Conservation (phyloP, 92 coral and sea anemone species). For the Galaxea fascicularis region DNA sequence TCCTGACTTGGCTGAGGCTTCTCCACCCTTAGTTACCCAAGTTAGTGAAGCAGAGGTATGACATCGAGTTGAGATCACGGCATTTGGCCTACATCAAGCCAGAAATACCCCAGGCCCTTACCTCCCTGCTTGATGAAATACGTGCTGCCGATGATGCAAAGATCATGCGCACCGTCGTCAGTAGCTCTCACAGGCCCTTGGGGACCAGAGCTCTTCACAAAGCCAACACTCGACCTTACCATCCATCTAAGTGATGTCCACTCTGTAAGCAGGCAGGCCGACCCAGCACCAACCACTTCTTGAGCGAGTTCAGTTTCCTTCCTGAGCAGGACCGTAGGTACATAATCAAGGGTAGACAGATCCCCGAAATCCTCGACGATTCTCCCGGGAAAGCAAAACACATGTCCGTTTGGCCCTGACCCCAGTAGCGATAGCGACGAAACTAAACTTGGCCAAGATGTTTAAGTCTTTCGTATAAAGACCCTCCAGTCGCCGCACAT, state of each 20-base stretch:
- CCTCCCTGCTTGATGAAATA: too few species aligned
- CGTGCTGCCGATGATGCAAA: too few species aligned
- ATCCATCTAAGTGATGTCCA: slow-evolving; percentile 50
- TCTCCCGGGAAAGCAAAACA: slow-evolving; percentile 11
- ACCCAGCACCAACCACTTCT: slow-evolving; percentile 55
- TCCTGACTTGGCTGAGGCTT: too few species aligned
- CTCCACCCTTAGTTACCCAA: too few species aligned
- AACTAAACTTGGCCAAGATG: neutral
- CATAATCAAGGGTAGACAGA: slow-evolving; percentile 64
- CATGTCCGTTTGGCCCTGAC: neutral
- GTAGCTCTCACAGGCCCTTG: neutral
- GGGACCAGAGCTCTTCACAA: neutral
- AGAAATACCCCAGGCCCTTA: too few species aligned
- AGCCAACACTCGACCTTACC: neutral
- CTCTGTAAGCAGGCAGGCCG: slow-evolving; percentile 70
- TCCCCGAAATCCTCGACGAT: slow-evolving; percentile 59
- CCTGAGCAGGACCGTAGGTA: slow-evolving; percentile 67
- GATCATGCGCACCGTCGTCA: too few species aligned
- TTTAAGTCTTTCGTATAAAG: slow-evolving; percentile 33
- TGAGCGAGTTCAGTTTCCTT: slow-evolving; percentile 69
- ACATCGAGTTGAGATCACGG: too few species aligned
- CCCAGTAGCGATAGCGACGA: slow-evolving; percentile 1
- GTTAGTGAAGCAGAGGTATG: too few species aligned
- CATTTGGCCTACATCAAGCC: too few species aligned
- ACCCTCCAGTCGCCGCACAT: slow-evolving; percentile 66